phyloP scores from a whole-genome alignment of 2,113 vertebrate genomes.

The Leucoraja erinaceus region DNA sequence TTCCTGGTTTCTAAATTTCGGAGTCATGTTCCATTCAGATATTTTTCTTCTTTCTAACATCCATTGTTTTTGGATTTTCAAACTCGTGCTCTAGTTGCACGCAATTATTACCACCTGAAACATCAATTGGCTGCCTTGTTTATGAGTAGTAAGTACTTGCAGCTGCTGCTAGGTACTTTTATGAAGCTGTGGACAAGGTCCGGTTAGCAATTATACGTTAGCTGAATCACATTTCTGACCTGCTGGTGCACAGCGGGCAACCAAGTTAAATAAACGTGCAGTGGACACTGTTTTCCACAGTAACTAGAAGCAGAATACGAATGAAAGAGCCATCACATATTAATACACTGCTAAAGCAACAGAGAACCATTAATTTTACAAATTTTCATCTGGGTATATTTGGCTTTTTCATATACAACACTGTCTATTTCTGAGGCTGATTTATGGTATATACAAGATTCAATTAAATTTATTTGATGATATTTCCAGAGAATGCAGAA shows the following conservation, averaged over 20 bases:
- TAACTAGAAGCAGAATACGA: no score
- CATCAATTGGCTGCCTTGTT: not conserved
- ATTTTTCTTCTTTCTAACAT: no score
- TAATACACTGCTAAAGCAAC: not conserved
- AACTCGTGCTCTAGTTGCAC: not conserved
- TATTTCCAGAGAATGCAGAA: not conserved
- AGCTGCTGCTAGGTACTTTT: not conserved
- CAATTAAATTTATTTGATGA: not conserved
- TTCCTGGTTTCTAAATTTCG: no score
- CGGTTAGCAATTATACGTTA: not conserved
- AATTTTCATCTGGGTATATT: no score
- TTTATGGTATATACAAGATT: not conserved
- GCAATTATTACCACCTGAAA: not conserved
- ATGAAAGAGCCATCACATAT: no score
- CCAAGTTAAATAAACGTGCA: not conserved
- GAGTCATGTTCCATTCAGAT: no score
- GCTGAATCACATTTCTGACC: not conserved
- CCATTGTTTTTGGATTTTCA: not conserved
- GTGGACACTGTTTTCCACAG: not conserved
- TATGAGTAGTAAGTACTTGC: not conserved
- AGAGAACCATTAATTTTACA: not conserved
- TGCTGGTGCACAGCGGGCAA: not conserved
- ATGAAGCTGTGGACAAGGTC: not conserved
- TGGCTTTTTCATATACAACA: no score
- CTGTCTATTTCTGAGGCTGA: no score